Percentiles rank a stretch among this genome's conserved stretches.
phyloP scores from a whole-genome alignment of 2,113 vertebrate genomes.

The Helogale parvula region DNA sequence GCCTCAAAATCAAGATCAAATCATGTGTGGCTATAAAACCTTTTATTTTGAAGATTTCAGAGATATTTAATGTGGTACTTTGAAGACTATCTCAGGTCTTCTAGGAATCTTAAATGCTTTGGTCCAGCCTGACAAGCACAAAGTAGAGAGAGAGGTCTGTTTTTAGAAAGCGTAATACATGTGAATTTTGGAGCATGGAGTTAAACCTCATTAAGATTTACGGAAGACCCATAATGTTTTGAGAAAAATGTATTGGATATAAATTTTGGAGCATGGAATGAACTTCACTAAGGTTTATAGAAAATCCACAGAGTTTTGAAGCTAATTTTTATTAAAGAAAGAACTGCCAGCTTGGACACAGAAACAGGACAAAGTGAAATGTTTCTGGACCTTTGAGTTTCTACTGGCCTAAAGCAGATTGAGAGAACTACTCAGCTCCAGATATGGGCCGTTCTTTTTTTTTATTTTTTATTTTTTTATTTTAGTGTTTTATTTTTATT shows the following conservation, averaged over 20 bases:
- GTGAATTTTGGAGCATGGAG: background rate
- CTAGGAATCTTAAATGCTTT: background rate
- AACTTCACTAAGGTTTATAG: background rate
- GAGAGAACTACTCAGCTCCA: background rate
- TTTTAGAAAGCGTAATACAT: background rate
- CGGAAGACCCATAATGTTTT: background rate
- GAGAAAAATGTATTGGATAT: background rate
- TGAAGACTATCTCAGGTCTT: background rate
- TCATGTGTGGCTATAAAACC: background rate
- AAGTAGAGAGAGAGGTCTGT: background rate
- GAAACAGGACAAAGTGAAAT: background rate
- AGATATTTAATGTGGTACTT: background rate
- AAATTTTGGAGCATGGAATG: background rate
- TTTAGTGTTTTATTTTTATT: too few relatives aligned
- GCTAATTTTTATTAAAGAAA: background rate
- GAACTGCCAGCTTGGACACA: background rate
- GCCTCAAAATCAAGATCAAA: background rate
- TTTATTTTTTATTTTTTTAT: too few relatives aligned
- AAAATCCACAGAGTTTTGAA: slow-evolving; percentile 27
- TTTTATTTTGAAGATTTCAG: background rate
- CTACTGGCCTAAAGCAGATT: background rate
- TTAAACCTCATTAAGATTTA: slow-evolving; percentile 19
- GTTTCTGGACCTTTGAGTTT: background rate
- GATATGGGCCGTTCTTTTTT: background rate
- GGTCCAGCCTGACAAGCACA: background rate